Base-by-base conservation (phyloP, 2,888 invertebrate species). In the Perizoma affinitatum region DNA sequence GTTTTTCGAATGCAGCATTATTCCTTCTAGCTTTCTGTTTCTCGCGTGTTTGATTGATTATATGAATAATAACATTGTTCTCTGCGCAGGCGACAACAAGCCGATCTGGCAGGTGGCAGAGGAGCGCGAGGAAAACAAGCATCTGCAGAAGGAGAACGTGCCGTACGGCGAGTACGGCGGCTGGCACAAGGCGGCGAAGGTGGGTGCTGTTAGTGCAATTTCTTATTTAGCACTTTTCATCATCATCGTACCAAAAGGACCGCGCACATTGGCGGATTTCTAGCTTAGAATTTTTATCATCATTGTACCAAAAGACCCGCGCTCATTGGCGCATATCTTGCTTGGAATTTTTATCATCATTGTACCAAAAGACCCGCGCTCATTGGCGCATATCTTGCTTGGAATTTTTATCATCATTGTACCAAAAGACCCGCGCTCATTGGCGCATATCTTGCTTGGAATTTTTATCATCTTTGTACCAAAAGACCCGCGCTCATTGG, bases 61-160 rank as follows among this genome's bases (percentile, higher is more conserved):
- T 7, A 2, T 10, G 5, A 10, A 45, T 33, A 35, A 34, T 9
- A 45, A 57, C 47, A 54, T 48, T 35, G 50, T 5, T 43, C n/a
- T 51, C 41, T 54, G 43, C 33, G n/a, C 92, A 96, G 97, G 96
- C 61, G 97, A 97, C 87, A 98, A 98, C 93, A 98, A 98, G 89
- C 97, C 98, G 7, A 98, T 98, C 82, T 98, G 98, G 97, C 97
- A 98, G 94, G 98, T 99, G 78, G 99, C 99, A 0, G 99, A 99
- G 87, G 99, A 99, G 82, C 94, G 99, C 5, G 99, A 99, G 86
- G 99, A 98, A 86, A 98, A 98, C 88, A 99, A 99, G 88, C 95
- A 95, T 75, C 94, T 96, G 79, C 97, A 97, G 88, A 95, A 96
- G 79, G 97, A 97, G 81, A 97, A 97, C 82, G 96, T 96, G 33